A percentile compares a stretch with the other conserved stretches of the same genome.
Conservation (phyloP, 1,140 invertebrate species). For the Acromyrmex echinatior region DNA sequence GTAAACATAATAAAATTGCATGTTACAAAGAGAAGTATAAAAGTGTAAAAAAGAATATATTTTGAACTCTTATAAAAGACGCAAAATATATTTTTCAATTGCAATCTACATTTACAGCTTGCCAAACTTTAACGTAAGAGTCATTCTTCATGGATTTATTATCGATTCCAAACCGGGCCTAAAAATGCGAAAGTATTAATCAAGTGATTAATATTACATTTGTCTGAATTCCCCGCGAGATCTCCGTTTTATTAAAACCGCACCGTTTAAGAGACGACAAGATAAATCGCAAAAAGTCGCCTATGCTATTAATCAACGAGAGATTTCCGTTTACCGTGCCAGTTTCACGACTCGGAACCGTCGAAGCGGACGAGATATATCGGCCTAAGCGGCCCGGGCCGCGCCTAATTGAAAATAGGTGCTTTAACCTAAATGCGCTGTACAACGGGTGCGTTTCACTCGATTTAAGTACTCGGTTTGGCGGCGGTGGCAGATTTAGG, state of each 20-base stretch:
- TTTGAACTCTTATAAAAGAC: not conserved
- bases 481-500: conserved; percentile 67
- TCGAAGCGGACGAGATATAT: conserved; percentile 59
- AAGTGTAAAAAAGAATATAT: conserved; percentile 19
- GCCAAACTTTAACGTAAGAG: conserved; percentile 14
- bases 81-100: not conserved
- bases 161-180: not conserved
- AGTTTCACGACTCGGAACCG: conserved; percentile 55
- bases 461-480: conserved; percentile 70
- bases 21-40: not conserved
- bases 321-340: conserved; percentile 63
- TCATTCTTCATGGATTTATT: not conserved
- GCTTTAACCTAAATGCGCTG: conserved; percentile 64
- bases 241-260: conserved; percentile 50
- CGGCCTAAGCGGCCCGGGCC: conserved; percentile 40
- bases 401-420: conserved; percentile 63
- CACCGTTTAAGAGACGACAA: conserved; percentile 50
- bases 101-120: not conserved
- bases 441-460: conserved; percentile 67
- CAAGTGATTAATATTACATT: conserved; percentile 41
- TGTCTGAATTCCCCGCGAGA: not conserved
- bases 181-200: conserved; percentile 33
- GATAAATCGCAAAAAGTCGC: conserved; percentile 55
- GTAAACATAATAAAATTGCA: conserved; percentile 43
- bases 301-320: conserved; percentile 31